Evolutionary conservation across 2,113 vertebrate species (phyloP), one percentile per base, ranked within the genome.

Genomic region (Charina bottae): DNA sequence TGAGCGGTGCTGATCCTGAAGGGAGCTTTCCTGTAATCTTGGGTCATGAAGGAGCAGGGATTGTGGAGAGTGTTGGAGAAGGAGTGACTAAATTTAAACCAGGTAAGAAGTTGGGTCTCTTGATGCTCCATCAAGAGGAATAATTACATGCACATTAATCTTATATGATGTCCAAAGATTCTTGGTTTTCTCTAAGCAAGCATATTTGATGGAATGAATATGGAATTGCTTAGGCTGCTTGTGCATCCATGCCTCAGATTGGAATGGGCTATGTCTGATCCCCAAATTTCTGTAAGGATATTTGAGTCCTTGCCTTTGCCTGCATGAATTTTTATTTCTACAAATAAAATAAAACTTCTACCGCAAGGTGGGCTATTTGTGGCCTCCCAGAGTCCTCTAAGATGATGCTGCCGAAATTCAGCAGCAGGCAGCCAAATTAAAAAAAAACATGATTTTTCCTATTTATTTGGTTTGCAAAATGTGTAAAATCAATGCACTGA

Each of bases 51-150:
- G 98, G 98, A 94, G 98, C 98, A 46, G 98, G 98, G 26, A 95
- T 98, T 93, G 98, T 98, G 11, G 98, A 98, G 88, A 98, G 98
- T 88, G 97, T 98, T 54, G 99, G 99, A 0, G 98, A 99, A 94
- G 99, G 98, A 87, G 99, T 99, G 93, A 99, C 98, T 62, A 99
- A 98, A 92, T 97, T 99, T 90, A 98, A 99, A 95, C 96, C 98
- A 24, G 99, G 99, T 99, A 95, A 95, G 95, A 92, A 83, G 24
- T 19, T 83, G 42, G 53, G 9, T 53, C 42, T 26, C 23, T 17
- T 49, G 12, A 62, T 64, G 37, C 15, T 42, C 72, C 33, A 23
- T 42, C 72, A 21, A 42, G 33, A 42, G 33, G 17, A 37, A 37
- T 78, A 78, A 42, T 78, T 7, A 19, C 58, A 26, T 88, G 24